phyloP scores from a whole-genome alignment of 2,113 vertebrate genomes.

The Vanacampus margaritifer region DNA sequence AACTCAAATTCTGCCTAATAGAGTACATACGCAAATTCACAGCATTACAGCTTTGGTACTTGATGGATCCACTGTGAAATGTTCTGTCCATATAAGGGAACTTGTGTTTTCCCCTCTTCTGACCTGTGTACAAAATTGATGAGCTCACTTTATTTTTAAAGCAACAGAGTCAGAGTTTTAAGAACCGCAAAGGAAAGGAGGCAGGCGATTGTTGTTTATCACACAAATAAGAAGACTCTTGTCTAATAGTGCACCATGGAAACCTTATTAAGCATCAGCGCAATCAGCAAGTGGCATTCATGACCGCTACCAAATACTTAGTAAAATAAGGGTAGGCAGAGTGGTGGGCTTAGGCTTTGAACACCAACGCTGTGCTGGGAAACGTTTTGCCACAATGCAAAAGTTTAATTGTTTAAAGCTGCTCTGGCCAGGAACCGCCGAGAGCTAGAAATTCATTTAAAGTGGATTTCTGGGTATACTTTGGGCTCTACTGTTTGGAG shows the following conservation, averaged over 20 bases:
- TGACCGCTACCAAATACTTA: neutral
- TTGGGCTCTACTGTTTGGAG: neutral
- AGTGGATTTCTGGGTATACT: neutral
- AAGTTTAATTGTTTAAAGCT: constrained; percentile 64
- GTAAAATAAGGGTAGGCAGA: neutral
- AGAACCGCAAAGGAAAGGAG: neutral
- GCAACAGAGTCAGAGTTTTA: constrained; percentile 44
- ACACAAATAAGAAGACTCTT: constrained; percentile 9
- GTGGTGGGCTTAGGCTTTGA: neutral
- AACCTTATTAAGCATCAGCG: constrained; percentile 45
- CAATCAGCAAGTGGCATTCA: constrained; percentile 33
- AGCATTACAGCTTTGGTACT: constrained; percentile 25
- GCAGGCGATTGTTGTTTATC: neutral
- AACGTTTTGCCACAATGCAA: constrained; percentile 27
- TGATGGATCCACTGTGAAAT: constrained; percentile 50
- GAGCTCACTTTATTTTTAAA: constrained; percentile 71
- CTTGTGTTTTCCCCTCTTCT: constrained; percentile 78
- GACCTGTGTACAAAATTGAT: constrained; percentile 79
- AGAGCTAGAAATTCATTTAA: constrained; percentile 9
- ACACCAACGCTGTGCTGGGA: no score
- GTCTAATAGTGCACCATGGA: constrained; percentile 40
- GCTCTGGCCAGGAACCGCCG: constrained; percentile 36
- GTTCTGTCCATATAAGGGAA: constrained; percentile 88
- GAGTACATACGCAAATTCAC: neutral
- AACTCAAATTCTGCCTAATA: neutral